Evolutionary conservation across 2,113 vertebrate genomes (phyloP).

Genomic region (Lophochroa leadbeateri): DNA sequence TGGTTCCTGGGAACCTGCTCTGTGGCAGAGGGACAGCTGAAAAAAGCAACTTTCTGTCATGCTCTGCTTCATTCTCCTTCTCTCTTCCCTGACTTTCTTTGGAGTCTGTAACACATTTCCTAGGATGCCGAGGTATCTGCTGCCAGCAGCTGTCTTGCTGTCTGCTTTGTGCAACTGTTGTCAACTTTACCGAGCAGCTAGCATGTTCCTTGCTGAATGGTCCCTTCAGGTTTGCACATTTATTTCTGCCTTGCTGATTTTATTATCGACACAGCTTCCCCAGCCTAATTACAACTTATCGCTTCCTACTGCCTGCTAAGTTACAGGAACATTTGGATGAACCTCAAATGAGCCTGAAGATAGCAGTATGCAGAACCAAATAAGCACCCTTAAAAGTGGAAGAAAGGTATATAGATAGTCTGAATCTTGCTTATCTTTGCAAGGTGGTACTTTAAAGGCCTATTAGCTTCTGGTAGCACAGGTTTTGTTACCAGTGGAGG

Average conservation of each 20-base stretch:
- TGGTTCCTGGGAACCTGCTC: background rate
- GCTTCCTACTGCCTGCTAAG: background rate
- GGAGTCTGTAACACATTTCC: background rate
- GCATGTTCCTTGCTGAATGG: background rate
- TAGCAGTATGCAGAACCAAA: background rate
- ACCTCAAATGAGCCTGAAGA: background rate
- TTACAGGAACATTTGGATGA: background rate
- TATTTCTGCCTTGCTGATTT: conserved; percentile 46
- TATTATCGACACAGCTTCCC: conserved; percentile 28
- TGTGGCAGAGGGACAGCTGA: background rate
- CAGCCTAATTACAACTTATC: conserved; percentile 9
- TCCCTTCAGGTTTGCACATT: conserved; percentile 4
- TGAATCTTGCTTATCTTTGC: background rate
- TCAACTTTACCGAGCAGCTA: background rate
- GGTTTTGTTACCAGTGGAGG: background rate
- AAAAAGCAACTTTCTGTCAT: background rate
- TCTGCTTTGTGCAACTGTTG: background rate
- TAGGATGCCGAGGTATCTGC: background rate
- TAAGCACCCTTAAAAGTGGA: background rate
- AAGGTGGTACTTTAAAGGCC: background rate
- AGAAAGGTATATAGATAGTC: background rate
- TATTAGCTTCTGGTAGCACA: background rate
- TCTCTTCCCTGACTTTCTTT: background rate
- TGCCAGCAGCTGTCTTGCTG: background rate
- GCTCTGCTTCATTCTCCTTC: background rate